Evolutionary conservation across 2,113 vertebrate genomes (phyloP), one percentile per base, ranked within the genome.

Genomic region (Symphodus melops): DNA sequence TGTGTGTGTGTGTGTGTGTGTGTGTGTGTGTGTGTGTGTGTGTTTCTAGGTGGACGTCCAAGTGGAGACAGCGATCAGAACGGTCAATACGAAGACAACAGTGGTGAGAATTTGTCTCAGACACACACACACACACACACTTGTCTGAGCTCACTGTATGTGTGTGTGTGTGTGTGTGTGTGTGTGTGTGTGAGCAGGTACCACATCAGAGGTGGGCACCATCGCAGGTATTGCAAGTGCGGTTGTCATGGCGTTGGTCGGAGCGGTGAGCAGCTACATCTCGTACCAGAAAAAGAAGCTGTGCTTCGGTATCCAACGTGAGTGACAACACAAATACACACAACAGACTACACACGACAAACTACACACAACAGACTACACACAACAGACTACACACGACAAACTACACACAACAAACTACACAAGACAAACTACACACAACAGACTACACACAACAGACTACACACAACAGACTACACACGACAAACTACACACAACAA

Each of bases 251-350:
- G 96, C 97, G 0, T 89, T 99, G 52, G 88, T 98, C 0, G 97
- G 96, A 0, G 97, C 96, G 0, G 86, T 99, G 53, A 94, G 88
- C 93, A 96, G 98, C 91, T 99, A 99, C 87, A 96, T 99, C 87
- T 97, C 97, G 64, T 99, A 99, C 90, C 98, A 99, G 93, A 97
- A 99, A 91, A 99, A 98, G 95, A 98, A 98, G 86, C 93, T 99
- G 46, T 99, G 98, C 92, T 99, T 99, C 88, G 91, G 96, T 79
- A 95, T 99, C 79, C 97, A 98, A 60, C 96, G 97, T 99, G 93
- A 94, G 94, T 55, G 7, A 1, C 1, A 5, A 54, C 20, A 54
- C 52, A 21, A 8, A 54, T 10, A 9, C 25, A 57, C 54, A 25
- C 54, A 7, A 10, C 39, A 41, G 2, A 41, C 11, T 11, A 44